Evolutionary conservation across 2,797 vertebrate genomes (phyloP), one percentile per base, ranked within the genome.

Genomic region (Catostomus latipinnis): DNA sequence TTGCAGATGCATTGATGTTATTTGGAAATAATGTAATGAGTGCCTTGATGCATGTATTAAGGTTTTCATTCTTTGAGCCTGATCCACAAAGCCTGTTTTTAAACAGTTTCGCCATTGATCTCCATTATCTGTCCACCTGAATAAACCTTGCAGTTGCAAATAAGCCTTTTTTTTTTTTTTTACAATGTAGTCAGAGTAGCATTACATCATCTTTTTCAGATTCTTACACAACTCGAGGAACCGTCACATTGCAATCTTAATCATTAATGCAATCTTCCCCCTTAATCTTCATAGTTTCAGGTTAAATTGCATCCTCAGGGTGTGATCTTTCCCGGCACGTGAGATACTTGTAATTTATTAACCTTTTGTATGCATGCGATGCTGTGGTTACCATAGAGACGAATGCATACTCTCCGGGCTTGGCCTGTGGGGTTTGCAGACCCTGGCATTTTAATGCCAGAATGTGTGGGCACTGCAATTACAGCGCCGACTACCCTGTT

Each of bases 401-500:
- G 74, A 73, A 61, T 81, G 88, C 85, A 84, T 86, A 79, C 52
- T 62, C 56, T 71, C 56, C 10, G 65, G 74, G 52, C 52, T 62
- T 83, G 18, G 78, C 86, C 85, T 60, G 61, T 49, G 82, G 86
- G 74, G 71, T 78, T 61, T 14, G 53, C 11, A 71, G 65, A 60
- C 70, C 45, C 74, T 60, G 6, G 83, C 77, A 66, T 86, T 81
- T 82, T 70, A 65, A 82, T 72, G 56, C 63, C 75, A 69, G 85
- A 77, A 56, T 67, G 56, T 61, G 54, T 72, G 50, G 74, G 66
- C 74, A 74, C 74, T 82, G 69, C 88, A 89, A 89, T 92, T 90
- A 90, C 72, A 78, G 34, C 45, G 4, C 61, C 16, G 71, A 79
- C 80, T 81, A 83, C 46, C 77, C 49, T 84, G 77, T 87, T 88